These are phyloP conservation scores for Eupithecia inturbata DNA, from an alignment of 2,888 invertebrate species.

Conservation along the genomic window DNA sequence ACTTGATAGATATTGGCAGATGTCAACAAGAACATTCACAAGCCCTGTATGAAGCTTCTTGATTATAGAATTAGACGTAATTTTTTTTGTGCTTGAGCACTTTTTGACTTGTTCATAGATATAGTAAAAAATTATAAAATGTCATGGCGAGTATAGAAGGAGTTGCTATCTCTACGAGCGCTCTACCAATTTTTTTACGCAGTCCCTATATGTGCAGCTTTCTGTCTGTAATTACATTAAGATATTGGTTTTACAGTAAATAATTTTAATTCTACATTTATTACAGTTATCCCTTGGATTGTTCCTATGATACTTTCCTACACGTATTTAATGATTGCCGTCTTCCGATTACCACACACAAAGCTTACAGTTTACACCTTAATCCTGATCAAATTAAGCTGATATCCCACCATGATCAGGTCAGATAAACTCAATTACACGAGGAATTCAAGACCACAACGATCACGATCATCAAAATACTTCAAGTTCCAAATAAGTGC, in stretches of 20 bases:
- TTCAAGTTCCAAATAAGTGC: constrained; percentile 34
- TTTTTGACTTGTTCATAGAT: not conserved
- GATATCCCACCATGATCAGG: constrained; percentile 8
- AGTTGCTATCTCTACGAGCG: not conserved
- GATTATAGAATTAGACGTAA: not conserved
- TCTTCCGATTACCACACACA: constrained; percentile 1
- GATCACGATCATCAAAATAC: constrained; percentile 36
- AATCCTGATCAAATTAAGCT: constrained; percentile 15
- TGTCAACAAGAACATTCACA: not conserved
- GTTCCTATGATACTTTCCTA: not conserved
- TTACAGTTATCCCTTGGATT: not conserved
- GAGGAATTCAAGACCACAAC: constrained; percentile 24
- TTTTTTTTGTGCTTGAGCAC: not conserved
- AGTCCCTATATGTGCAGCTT: too few relatives aligned
- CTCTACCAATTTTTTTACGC: not conserved
- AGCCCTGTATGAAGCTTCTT: not conserved
- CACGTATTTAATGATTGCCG: not conserved
- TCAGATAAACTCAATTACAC: constrained; percentile 28
- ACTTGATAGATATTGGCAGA: constrained; percentile 10
- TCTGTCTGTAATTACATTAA: not conserved
- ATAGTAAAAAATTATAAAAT: not conserved
- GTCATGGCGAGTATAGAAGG: not conserved
- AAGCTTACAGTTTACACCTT: constrained; percentile 7
- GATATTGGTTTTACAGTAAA: not conserved
- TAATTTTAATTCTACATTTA: not conserved